Evolutionary conservation across 2,113 vertebrate species (phyloP).

Genomic region (Otus sunia): DNA sequence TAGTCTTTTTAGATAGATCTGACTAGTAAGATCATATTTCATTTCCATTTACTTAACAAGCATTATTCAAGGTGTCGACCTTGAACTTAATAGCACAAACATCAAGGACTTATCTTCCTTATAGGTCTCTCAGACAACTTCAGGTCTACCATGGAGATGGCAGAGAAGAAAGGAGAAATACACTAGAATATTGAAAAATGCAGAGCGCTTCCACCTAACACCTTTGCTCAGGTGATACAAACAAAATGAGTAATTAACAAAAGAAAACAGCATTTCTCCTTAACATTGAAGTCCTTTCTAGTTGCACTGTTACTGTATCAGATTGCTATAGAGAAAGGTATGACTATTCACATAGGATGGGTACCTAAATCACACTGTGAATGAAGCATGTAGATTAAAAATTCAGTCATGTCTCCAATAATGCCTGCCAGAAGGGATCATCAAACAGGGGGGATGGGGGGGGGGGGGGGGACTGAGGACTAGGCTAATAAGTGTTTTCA

Average conservation of each 20-base stretch:
- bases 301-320: neutral
- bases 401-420: neutral
- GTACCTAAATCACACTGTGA: neutral
- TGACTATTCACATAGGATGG: neutral
- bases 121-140: neutral
- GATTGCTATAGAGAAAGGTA: neutral
- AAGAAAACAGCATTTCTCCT: neutral
- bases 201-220: neutral
- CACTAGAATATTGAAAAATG: neutral
- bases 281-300: neutral
- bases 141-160: neutral
- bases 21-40: neutral
- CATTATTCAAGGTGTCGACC: neutral
- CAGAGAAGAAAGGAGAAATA: neutral
- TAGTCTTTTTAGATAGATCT: neutral
- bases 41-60: conserved; percentile 3
- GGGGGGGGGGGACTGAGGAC: neutral
- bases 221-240: neutral
- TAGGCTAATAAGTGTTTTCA: neutral
- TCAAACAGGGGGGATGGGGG: neutral
- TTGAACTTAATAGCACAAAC: neutral
- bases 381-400: neutral
- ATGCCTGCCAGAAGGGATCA: neutral
- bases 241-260: neutral
- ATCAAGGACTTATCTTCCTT: neutral